Evolutionary conservation across 2,113 vertebrate species (phyloP).

Genomic region (Clinocottus analis): DNA sequence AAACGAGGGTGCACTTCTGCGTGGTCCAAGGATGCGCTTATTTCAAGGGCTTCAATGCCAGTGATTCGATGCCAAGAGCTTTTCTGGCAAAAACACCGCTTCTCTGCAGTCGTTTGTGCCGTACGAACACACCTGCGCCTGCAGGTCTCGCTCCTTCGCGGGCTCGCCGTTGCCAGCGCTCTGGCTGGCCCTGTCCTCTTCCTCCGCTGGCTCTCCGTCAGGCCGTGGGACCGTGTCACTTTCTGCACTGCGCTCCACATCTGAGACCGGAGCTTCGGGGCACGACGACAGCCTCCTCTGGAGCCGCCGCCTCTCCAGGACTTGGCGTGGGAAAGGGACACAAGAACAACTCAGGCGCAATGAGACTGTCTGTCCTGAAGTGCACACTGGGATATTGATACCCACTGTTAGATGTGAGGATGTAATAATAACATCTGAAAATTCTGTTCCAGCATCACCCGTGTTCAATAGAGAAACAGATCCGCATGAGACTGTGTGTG

Average conservation of each 20-base stretch:
- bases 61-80: conserved; percentile 12
- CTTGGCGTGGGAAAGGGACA: conserved; percentile 56
- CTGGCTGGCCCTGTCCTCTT: conserved; percentile 36
- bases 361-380: conserved; percentile 24
- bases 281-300: conserved; percentile 68
- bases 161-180: conserved; percentile 34
- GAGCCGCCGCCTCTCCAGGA: conserved; percentile 73
- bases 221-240: conserved; percentile 71
- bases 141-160: conserved; percentile 71
- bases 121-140: conserved; percentile 76
- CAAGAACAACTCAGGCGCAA: conserved; percentile 13
- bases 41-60: background rate
- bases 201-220: conserved; percentile 49
- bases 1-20: background rate
- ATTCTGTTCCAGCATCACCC: conserved; percentile 9
- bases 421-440: conserved; percentile 24
- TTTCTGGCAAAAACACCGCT: conserved; percentile 39
- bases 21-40: background rate
- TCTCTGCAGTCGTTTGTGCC: conserved; percentile 33
- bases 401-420: conserved; percentile 7
- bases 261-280: conserved; percentile 63
- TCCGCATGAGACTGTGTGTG: background rate
- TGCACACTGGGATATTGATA: conserved; percentile 12
- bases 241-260: conserved; percentile 82
- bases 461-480: conserved; percentile 12